phyloP scores from a whole-genome alignment of 1,140 invertebrate species.

The Hypsibius dujardini region DNA sequence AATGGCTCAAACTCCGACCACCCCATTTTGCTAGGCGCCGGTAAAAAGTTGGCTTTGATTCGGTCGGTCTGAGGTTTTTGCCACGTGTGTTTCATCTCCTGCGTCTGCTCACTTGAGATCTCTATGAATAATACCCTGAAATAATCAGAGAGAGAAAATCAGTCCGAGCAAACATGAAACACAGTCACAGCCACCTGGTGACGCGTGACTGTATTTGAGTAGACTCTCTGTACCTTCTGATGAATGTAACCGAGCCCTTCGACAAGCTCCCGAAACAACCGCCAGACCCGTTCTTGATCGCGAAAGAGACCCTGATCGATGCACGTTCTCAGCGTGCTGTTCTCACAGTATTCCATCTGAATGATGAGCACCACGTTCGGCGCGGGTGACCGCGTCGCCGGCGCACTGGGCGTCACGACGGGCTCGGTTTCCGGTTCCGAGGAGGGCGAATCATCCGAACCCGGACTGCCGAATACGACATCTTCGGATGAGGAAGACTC shows the following conservation, averaged over 20 bases:
- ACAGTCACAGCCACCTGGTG: constrained; percentile 14
- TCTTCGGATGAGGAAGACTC: too few species aligned
- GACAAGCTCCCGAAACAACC: constrained; percentile 76
- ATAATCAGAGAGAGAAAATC: constrained; percentile 19
- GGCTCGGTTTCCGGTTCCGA: too few species aligned
- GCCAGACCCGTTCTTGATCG: constrained; percentile 63
- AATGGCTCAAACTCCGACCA: too few species aligned
- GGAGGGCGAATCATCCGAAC: too few species aligned
- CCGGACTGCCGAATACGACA: too few species aligned
- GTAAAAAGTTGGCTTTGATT: too few species aligned
- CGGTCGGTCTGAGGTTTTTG: too few species aligned
- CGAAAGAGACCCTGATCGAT: constrained; percentile 65
- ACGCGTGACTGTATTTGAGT: too few species aligned
- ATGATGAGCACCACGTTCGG: neutral
- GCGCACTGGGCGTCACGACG: neutral
- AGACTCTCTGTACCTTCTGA: constrained; percentile 40
- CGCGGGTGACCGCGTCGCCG: neutral
- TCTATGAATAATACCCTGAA: constrained; percentile 73
- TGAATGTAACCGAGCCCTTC: constrained; percentile 81
- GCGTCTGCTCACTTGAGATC: too few species aligned
- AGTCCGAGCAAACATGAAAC: neutral
- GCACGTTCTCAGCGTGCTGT: constrained; percentile 37
- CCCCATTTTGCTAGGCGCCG: too few species aligned
- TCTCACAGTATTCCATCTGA: constrained; percentile 42
- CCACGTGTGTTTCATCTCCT: too few species aligned